A percentile compares a stretch with the other conserved stretches of the same genome.
These are phyloP conservation scores for Nycticorax nycticorax DNA, from an alignment of 2,113 vertebrate species.

Conservation along the genomic window DNA sequence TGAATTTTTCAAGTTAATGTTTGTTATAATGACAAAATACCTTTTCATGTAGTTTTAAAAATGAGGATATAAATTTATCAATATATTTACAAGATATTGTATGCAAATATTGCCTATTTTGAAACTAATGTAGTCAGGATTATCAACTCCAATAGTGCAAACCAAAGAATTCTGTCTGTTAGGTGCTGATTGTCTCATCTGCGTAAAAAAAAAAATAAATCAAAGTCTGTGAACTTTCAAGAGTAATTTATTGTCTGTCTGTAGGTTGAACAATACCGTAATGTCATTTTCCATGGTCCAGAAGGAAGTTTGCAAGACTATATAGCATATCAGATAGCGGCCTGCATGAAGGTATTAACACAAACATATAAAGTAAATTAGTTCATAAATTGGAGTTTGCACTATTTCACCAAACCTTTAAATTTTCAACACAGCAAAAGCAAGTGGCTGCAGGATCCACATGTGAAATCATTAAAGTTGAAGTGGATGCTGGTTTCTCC, in stretches of 20 bases:
- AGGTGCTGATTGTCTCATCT: not conserved
- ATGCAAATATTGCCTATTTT: not conserved
- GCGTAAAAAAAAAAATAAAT: not conserved
- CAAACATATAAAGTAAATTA: not conserved
- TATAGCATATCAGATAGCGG: conserved; percentile 84
- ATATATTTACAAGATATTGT: not conserved
- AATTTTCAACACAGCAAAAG: conserved; percentile 79
- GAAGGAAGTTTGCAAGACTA: conserved; percentile 94
- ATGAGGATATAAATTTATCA: not conserved
- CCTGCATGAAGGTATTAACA: conserved; percentile 84
- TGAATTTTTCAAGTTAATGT: not conserved
- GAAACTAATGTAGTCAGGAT: not conserved
- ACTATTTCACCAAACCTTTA: conserved; percentile 5
- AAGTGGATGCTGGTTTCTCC: conserved; percentile 85
- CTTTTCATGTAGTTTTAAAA: not conserved
- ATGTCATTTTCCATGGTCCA: conserved; percentile 92
- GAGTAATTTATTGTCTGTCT: conserved; percentile 5
- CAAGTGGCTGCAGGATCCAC: conserved; percentile 81
- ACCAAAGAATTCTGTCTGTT: not conserved
- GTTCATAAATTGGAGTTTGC: not conserved
- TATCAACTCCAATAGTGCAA: not conserved
- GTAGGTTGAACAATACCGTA: conserved; percentile 92
- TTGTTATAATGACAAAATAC: not conserved
- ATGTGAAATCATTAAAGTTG: conserved; percentile 87
- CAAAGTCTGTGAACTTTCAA: not conserved